Evolutionary conservation across 2,888 invertebrate species (phyloP).

Genomic region (Temnothorax rugatulus): DNA sequence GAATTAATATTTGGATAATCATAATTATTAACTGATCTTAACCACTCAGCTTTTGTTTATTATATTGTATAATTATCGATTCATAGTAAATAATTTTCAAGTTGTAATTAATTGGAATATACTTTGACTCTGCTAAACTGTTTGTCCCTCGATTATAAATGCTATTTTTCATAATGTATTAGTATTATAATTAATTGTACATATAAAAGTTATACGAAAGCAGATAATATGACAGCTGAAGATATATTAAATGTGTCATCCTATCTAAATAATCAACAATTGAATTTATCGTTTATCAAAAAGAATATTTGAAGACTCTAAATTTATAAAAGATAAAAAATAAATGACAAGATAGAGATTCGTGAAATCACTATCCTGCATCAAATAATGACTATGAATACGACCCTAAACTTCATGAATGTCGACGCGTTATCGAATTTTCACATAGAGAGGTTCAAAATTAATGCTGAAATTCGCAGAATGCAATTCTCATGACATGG

Average conservation of each 20-base stretch:
- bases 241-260: background rate
- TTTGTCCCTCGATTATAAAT: background rate
- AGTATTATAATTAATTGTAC: background rate
- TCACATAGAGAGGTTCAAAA: constrained; percentile 54
- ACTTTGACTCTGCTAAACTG: background rate
- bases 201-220: background rate
- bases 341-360: background rate
- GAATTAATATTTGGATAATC: background rate
- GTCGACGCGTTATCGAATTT: constrained; percentile 9
- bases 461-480: constrained; percentile 78
- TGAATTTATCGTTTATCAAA: background rate
- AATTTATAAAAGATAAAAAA: background rate
- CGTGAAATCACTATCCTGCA: background rate
- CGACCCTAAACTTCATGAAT: constrained; percentile 10
- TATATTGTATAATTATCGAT: background rate
- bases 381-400: constrained; percentile 25
- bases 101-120: background rate
- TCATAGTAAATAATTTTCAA: background rate
- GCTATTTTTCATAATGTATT: background rate
- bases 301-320: background rate
- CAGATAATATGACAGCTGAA: background rate
- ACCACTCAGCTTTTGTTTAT: background rate
- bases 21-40: background rate
- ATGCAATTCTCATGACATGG: constrained; percentile 81
- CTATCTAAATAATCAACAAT: background rate